A percentile compares a stretch with the other conserved stretches of the same genome.
Evolutionary conservation across 2,888 invertebrate genomes (phyloP).

Genomic region (Melipona bicolor): DNA sequence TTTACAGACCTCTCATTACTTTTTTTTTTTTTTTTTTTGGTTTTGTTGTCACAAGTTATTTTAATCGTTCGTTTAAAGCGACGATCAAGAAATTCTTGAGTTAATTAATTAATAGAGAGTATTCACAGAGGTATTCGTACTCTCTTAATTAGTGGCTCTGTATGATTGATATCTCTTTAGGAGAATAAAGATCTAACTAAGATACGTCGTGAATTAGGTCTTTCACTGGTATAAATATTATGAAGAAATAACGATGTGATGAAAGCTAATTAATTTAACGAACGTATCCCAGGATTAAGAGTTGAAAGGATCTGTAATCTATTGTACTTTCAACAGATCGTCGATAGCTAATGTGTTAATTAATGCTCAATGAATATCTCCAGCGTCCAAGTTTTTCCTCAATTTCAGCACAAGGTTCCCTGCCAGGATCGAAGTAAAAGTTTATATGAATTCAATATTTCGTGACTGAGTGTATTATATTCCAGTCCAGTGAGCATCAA

Average conservation of each 20-base stretch:
- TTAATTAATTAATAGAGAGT: not conserved
- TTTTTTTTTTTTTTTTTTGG: not conserved
- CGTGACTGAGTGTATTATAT: not conserved
- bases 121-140: not conserved
- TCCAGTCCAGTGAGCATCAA: not conserved
- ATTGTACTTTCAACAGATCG: not conserved
- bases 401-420: not conserved
- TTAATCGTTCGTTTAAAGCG: too few species aligned
- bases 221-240: constrained; percentile 1
- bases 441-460: not conserved
- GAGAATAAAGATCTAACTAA: constrained; percentile 4
- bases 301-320: not conserved
- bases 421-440: not conserved
- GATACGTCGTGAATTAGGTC: not conserved
- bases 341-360: not conserved
- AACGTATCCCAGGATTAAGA: not conserved
- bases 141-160: not conserved
- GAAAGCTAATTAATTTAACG: not conserved
- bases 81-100: not conserved
- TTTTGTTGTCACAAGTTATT: not conserved
- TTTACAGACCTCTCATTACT: not conserved
- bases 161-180: not conserved
- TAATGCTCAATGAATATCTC: not conserved
- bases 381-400: not conserved
- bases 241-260: not conserved